These are phyloP conservation scores for Brienomyrus longianalis DNA, from an alignment of 2,113 vertebrate species.

Conservation along the genomic window DNA sequence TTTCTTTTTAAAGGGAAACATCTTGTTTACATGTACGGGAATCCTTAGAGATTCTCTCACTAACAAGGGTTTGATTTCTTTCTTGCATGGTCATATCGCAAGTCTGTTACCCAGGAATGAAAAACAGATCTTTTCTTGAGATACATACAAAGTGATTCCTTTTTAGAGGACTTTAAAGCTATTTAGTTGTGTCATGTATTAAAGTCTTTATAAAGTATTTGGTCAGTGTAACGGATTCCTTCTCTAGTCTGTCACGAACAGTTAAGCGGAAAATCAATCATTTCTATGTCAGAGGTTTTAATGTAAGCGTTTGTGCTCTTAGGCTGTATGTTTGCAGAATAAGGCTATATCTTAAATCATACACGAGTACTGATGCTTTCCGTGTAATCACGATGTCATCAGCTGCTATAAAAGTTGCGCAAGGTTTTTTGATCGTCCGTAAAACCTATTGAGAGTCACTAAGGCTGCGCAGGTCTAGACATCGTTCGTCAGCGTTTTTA, in stretches of 20 bases:
- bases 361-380: not conserved
- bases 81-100: not conserved
- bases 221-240: not conserved
- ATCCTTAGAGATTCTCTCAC: not conserved
- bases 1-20: not conserved
- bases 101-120: not conserved
- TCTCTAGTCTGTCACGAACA: not conserved
- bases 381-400: not conserved
- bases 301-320: not conserved
- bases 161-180: not conserved
- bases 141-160: not conserved
- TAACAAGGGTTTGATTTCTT: not conserved
- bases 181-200: not conserved
- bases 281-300: not conserved
- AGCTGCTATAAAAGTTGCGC: not conserved
- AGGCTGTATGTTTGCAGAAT: not conserved
- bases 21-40: not conserved
- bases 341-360: not conserved
- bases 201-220: not conserved
- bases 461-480: not conserved
- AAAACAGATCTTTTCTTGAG: not conserved
- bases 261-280: not conserved
- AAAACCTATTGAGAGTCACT: not conserved
- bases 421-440: not conserved
- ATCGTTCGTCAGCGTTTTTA: not conserved